phyloP scores from a whole-genome alignment of 2,113 vertebrate species.

The Phocoena sinus region DNA sequence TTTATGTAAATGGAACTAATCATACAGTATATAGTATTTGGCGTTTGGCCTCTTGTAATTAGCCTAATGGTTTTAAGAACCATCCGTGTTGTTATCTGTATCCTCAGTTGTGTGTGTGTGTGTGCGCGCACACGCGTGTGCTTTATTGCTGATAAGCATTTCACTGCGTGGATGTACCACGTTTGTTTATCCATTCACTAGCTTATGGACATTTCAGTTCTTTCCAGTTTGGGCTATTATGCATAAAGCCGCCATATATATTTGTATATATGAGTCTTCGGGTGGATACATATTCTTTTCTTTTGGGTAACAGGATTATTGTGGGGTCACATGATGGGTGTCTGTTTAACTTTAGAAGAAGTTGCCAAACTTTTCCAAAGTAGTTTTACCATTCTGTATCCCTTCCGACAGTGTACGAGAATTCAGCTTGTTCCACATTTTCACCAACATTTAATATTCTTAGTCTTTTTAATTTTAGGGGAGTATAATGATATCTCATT shows the following conservation, averaged over 20 bases:
- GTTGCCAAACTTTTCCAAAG: background rate
- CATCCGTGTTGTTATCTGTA: background rate
- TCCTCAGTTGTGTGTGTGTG: background rate
- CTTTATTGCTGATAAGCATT: background rate
- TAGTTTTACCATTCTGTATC: background rate
- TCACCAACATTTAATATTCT: background rate
- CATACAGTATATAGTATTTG: background rate
- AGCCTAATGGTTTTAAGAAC: background rate
- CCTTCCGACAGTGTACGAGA: background rate
- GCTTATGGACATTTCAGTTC: background rate
- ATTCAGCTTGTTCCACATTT: background rate
- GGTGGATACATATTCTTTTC: background rate
- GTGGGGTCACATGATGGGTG: background rate
- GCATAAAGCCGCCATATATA: background rate
- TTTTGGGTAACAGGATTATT: background rate
- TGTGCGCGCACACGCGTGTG: rapidly evolving
- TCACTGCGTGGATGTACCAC: background rate
- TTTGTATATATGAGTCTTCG: background rate
- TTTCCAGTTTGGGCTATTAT: background rate
- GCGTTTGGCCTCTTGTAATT: background rate
- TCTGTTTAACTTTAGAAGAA: background rate
- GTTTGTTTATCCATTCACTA: background rate
- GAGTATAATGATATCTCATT: background rate
- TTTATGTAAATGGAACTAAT: background rate
- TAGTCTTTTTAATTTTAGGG: background rate